A percentile compares a stretch with the other conserved stretches of the same genome.
phyloP scores from a whole-genome alignment of 23 tunicate genomes.

The Trididemnum nubilum region DNA sequence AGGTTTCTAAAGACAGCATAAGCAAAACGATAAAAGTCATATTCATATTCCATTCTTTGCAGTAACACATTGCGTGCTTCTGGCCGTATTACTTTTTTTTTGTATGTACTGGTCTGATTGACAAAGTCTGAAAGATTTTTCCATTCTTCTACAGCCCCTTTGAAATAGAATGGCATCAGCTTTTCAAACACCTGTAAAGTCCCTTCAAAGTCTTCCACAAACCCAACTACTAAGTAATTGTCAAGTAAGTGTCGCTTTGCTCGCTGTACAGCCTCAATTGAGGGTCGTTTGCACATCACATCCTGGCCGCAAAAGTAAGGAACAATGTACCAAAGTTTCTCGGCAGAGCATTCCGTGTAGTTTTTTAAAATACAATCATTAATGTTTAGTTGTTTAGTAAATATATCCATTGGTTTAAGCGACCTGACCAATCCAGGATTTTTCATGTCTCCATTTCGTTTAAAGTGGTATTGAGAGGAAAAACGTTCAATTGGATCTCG shows the following conservation, averaged over 20 bases:
- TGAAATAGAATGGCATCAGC: slow-evolving; percentile 68
- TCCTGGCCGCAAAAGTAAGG: slow-evolving; percentile 98
- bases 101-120: slow-evolving; percentile 49
- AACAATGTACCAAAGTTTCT: slow-evolving; percentile 78
- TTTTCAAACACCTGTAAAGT: slow-evolving; percentile 75
- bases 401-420: slow-evolving; percentile 29
- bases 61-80: slow-evolving; percentile 44
- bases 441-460: slow-evolving; percentile 63
- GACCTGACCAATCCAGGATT: slow-evolving; percentile 28
- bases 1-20: not conserved
- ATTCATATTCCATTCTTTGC: slow-evolving; percentile 60
- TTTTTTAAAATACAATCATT: slow-evolving; percentile 82
- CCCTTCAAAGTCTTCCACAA: slow-evolving; percentile 90
- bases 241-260: slow-evolving; percentile 82
- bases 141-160: slow-evolving; percentile 58
- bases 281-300: slow-evolving; percentile 57
- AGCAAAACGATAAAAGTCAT: slow-evolving; percentile 84
- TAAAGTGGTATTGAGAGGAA: slow-evolving; percentile 81
- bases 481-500: slow-evolving; percentile 96
- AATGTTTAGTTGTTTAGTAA: slow-evolving; percentile 55
- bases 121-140: slow-evolving; percentile 19
- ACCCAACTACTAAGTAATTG: slow-evolving; percentile 76
- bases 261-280: slow-evolving; percentile 51
- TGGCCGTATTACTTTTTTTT: slow-evolving; percentile 34
- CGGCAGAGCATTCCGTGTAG: slow-evolving; percentile 53